Percentiles rank a stretch among this genome's conserved stretches.
phyloP scores from a whole-genome alignment of 1,140 invertebrate genomes.

The Zaprionus gabonicus region DNA sequence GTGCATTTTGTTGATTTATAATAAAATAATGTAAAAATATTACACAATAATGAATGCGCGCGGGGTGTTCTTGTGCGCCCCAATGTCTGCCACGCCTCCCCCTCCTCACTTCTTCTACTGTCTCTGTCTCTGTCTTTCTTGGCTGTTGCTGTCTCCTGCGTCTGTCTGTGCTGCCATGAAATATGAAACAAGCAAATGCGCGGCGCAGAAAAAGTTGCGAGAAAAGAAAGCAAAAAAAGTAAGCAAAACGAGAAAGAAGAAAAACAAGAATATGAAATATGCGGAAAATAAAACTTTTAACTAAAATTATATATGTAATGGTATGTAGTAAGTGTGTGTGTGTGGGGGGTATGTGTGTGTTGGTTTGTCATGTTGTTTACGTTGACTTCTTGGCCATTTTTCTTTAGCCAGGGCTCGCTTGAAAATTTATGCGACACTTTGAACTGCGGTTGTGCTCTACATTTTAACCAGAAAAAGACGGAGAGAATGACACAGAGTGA shows the following conservation, averaged over 20 bases:
- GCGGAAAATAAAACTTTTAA: constrained; percentile 81
- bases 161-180: constrained; percentile 67
- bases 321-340: constrained; percentile 28
- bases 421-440: constrained; percentile 42
- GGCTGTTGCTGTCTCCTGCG: constrained; percentile 10
- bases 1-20: constrained; percentile 84
- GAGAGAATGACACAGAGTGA: background rate
- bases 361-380: constrained; percentile 75
- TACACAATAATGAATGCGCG: constrained; percentile 83
- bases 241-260: constrained; percentile 28
- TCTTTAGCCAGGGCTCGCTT: constrained; percentile 41
- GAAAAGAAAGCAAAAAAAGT: constrained; percentile 36
- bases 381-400: constrained; percentile 68
- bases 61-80: constrained; percentile 28
- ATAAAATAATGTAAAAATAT: constrained; percentile 84
- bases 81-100: background rate
- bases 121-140: constrained; percentile 31
- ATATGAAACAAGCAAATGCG: constrained; percentile 75
- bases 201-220: constrained; percentile 69
- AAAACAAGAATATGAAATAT: constrained; percentile 76
- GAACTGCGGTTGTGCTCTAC: constrained; percentile 49
- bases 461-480: constrained; percentile 11
- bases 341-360: constrained; percentile 40
- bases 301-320: constrained; percentile 81
- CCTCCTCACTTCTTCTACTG: background rate